Evolutionary conservation across 2,888 invertebrate genomes (phyloP), one percentile per base, ranked within the genome.

Genomic region (Drosophila buzzatii): DNA sequence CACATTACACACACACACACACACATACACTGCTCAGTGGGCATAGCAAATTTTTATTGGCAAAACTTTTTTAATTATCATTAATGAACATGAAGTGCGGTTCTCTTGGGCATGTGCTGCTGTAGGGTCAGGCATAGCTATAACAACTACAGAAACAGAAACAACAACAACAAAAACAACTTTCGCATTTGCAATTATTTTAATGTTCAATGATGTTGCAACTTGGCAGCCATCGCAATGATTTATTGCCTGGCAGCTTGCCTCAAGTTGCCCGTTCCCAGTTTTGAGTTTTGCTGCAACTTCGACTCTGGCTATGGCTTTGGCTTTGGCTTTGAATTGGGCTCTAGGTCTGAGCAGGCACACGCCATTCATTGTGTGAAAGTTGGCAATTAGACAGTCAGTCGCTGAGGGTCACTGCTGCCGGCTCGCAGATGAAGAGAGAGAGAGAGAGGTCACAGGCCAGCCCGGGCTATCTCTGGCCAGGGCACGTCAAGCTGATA

Each of bases 151-250:
- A 70, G 27, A 53, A 44, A n/a, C 47, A 41, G 27, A 55, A 44
- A 6, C 41, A 57, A 16, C 56, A 61, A 14, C 35, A 27, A 18
- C n/a, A 23, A 37, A 44, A 52, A 31, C 70, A 83, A 83, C 73
- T 84, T 83, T 82, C 68, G 85, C 76, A 79, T 79, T 51, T 85
- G 83, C 87, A 84, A 84, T 84, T 84, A 84, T 84, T 84, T 84
- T 84, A 84, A 84, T 84, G 83, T 84, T 84, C 83, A 84, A 85
- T 84, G 83, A 83, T 87, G 83, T 87, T 87, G 83, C 87, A 81
- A 69, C 65, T 85, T 74, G 70, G 70, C 76, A 78, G 87, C 56
- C 74, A 87, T 65, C 71, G 79, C 76, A 81, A 87, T 84, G 83
- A 84, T 84, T 84, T 84, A 84, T 84, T 72, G 73, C 79, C 76